A percentile compares a stretch with the other conserved stretches of the same genome.
Conservation (phyloP, 1,140 invertebrate species). For the Venturia canescens region DNA sequence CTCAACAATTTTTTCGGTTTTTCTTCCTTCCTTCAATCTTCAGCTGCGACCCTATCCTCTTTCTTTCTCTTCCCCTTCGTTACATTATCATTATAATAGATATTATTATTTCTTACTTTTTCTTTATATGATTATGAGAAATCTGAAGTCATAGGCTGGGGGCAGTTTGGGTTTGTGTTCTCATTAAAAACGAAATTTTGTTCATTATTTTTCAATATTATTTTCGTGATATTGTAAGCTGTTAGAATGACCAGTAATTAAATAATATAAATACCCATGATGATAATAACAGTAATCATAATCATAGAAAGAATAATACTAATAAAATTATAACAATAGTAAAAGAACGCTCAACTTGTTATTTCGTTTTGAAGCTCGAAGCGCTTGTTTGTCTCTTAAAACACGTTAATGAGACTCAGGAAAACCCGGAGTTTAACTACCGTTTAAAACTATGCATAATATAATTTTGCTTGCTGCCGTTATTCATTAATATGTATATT, state of each 20-base stretch:
- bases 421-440: background rate
- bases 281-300: background rate
- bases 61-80: too few relatives aligned
- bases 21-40: background rate
- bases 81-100: too few relatives aligned
- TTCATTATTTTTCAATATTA: background rate
- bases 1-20: background rate
- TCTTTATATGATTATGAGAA: constrained; percentile 17
- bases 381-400: background rate
- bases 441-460: constrained; percentile 1
- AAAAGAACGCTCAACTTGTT: background rate
- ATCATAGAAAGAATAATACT: background rate
- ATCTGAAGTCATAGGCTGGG: background rate
- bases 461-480: background rate
- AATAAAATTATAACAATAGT: too few relatives aligned
- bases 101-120: constrained; percentile 35
- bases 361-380: background rate
- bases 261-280: background rate
- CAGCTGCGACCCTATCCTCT: background rate
- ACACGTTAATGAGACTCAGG: constrained; percentile 1
- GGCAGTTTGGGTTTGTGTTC: background rate
- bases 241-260: background rate
- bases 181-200: background rate
- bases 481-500: background rate
- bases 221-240: background rate